phyloP scores from a whole-genome alignment of 2,797 vertebrate genomes.

The Enteromius treurensis region DNA sequence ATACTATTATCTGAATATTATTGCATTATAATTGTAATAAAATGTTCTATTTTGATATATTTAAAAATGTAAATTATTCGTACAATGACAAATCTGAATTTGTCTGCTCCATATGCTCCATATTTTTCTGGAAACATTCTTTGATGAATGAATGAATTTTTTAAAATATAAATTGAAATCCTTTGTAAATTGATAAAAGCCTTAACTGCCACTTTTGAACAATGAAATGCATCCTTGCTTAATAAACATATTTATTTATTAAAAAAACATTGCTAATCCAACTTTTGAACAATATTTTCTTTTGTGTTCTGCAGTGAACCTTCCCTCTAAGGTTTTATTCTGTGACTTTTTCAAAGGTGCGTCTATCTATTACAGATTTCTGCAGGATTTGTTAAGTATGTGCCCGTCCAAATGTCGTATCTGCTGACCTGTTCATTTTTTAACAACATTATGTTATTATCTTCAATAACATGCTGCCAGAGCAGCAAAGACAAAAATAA shows the following conservation, averaged over 20 bases:
- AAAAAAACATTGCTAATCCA: neutral
- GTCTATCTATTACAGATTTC: neutral
- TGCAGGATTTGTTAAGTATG: constrained; percentile 23
- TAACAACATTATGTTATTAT: constrained; percentile 4
- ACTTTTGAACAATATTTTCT: neutral
- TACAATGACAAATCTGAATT: neutral
- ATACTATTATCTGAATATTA: neutral
- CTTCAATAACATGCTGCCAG: neutral
- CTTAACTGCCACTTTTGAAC: neutral
- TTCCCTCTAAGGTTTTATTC: neutral
- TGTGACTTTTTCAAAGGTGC: neutral
- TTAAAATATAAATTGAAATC: too few species aligned
- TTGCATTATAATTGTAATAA: neutral
- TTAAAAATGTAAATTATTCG: neutral
- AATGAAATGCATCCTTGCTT: neutral
- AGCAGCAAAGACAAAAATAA: constrained; percentile 18
- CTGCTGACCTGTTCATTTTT: constrained; percentile 11
- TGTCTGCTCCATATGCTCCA: neutral
- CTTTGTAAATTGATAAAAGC: too few species aligned
- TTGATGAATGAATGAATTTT: neutral
- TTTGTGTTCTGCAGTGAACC: too few species aligned
- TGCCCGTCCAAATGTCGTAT: constrained; percentile 10
- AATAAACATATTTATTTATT: neutral
- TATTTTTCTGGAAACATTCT: neutral
- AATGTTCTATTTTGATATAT: neutral